phyloP scores from a whole-genome alignment of 2,888 invertebrate genomes.

The Ptychoptera albimana region DNA sequence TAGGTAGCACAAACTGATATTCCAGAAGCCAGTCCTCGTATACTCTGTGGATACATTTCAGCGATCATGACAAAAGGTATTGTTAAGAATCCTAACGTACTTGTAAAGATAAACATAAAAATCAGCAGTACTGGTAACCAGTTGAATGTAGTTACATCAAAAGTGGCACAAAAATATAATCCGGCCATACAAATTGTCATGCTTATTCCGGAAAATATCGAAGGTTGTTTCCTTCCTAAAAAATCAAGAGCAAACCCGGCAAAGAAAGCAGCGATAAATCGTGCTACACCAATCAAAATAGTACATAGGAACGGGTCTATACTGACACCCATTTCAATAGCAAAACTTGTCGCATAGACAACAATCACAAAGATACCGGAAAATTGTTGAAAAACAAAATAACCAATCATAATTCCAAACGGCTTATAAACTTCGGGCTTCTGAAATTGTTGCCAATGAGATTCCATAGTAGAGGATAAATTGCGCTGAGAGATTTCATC shows the following conservation, averaged over 20 bases:
- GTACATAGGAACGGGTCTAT: constrained; percentile 50
- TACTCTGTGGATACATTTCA: constrained; percentile 48
- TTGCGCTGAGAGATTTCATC: not conserved
- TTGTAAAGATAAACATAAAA: constrained; percentile 32
- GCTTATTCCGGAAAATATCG: constrained; percentile 44
- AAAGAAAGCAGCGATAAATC: constrained; percentile 43
- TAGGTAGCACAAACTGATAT: constrained; percentile 48
- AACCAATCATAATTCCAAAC: constrained; percentile 35
- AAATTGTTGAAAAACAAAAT: constrained; percentile 51
- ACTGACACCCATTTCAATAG: constrained; percentile 40
- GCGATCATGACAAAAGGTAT: constrained; percentile 62
- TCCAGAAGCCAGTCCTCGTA: constrained; percentile 49
- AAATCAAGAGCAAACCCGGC: constrained; percentile 45
- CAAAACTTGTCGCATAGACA: constrained; percentile 53
- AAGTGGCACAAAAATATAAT: not conserved
- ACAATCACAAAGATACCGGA: constrained; percentile 55
- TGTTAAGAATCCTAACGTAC: constrained; percentile 35
- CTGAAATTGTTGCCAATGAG: constrained; percentile 13
- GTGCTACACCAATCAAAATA: constrained; percentile 43
- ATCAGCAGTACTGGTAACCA: constrained; percentile 19
- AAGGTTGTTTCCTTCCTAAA: constrained; percentile 44
- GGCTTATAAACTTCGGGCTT: constrained; percentile 29
- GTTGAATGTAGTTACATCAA: too few relatives aligned
- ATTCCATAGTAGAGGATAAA: constrained; percentile 5
- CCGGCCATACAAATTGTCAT: constrained; percentile 40